Base-by-base conservation (phyloP, 2,113 vertebrate genomes). In the Nicator chloris region DNA sequence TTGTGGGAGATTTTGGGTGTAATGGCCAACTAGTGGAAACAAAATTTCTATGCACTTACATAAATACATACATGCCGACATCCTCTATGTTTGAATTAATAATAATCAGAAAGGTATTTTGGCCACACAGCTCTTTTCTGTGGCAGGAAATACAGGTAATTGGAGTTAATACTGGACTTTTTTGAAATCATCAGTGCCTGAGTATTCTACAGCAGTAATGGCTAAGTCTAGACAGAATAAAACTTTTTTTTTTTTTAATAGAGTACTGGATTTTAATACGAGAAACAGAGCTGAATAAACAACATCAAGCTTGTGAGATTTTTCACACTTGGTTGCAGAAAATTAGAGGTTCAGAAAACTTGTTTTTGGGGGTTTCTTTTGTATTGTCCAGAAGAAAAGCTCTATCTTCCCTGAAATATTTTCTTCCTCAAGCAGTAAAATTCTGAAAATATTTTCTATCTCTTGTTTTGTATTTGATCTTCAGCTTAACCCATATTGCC, bases 281-380 rank as follows among this genome's bases (percentile, higher is more conserved):
- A 33, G 47, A 88, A 90, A 22, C 30, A 86, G 26, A 66, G 7
- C 13, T 49, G 31, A 51, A 13, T 65, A 68, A 82, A 75, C 3
- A 40, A 24, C 15, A 50, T 30, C 2, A 60, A 12, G 11, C 64
- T 68, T 56, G 13, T 37, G 68, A 75, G 35, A 37, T 71, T 79
- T 93, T 88, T 68, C 1, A 1, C 19, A 40, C 42, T 73, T 75
- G 6, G 1, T 56, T 28, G 64, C 15, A 60, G 33, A 71, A 71
- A 20, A 53, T 5, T 47, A 27, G 31, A 47, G 28, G n/a, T 57
- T 31, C 11, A 59, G 14, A 59, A 86, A 50, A 31, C 21, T 60
- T 37, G 13, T 0, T 19, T 57, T n/a, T 2, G 8, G 6, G 12
- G 5, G 2, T 17, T 86, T 49, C 37, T 39, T 80, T 45, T 11